Conservation (phyloP, 92 coral and sea anemone genomes). For the Umimayanthus chanpuru region DNA sequence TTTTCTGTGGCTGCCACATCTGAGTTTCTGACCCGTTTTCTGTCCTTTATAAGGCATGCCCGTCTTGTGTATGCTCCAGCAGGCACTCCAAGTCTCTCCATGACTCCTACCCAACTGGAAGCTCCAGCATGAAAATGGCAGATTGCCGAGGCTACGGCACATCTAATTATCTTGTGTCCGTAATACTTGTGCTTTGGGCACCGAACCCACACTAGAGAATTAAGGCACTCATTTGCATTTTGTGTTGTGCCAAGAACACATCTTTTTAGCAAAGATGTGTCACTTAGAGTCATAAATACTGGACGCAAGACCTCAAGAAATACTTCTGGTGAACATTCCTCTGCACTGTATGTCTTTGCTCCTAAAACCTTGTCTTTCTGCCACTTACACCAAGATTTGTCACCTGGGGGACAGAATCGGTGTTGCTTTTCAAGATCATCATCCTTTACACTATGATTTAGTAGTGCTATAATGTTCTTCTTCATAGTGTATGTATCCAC, state of each 20-base stretch:
- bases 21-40: constrained; percentile 34
- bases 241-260: constrained; percentile 61
- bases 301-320: constrained; percentile 50
- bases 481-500: constrained; percentile 57
- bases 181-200: constrained; percentile 52
- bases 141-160: constrained; percentile 58
- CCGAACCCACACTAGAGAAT: constrained; percentile 59
- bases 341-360: constrained; percentile 37
- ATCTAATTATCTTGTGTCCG: constrained; percentile 34
- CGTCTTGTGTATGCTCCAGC: constrained; percentile 27
- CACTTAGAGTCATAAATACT: constrained; percentile 60
- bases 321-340: constrained; percentile 49
- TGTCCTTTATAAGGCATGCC: too few species aligned
- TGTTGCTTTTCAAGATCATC: constrained; percentile 59
- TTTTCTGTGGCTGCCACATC: constrained; percentile 30
- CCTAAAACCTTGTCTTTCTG: constrained; percentile 57
- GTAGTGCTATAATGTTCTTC: constrained; percentile 59
- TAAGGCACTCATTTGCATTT: constrained; percentile 53
- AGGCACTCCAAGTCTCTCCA: constrained; percentile 55
- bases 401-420: constrained; percentile 56
- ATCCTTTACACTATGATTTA: constrained; percentile 48
- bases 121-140: constrained; percentile 63
- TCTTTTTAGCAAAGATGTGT: constrained; percentile 53
- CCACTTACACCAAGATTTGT: constrained; percentile 66
- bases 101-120: constrained; percentile 54